Conservation (phyloP, 2,113 vertebrate genomes). For the Henicopernis longicauda region DNA sequence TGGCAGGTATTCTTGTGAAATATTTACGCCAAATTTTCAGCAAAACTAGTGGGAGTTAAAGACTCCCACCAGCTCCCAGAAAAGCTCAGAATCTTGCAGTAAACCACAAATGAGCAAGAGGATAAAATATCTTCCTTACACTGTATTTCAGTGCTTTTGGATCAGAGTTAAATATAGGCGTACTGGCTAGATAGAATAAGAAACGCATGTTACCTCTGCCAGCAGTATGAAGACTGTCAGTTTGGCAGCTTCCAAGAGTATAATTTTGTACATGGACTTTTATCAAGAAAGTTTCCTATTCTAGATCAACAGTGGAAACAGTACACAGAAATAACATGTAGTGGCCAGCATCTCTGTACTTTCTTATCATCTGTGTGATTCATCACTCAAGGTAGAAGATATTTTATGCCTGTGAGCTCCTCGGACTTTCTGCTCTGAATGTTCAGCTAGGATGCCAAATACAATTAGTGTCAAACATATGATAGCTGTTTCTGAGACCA, state of each 20-base stretch:
- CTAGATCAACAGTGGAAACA: background rate
- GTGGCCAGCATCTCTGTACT: background rate
- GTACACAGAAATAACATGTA: slow-evolving; percentile 22
- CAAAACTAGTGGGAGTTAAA: slow-evolving; percentile 17
- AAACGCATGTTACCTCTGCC: slow-evolving; percentile 15
- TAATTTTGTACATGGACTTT: slow-evolving; percentile 26
- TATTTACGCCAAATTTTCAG: background rate
- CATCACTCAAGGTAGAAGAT: slow-evolving; percentile 8
- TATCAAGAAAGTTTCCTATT: slow-evolving; percentile 27
- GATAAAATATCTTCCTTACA: slow-evolving; percentile 11
- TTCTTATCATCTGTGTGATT: slow-evolving; percentile 3
- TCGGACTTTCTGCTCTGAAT: background rate
- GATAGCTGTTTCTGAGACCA: background rate
- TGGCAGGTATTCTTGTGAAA: background rate
- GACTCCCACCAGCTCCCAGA: background rate
- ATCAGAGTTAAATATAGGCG: slow-evolving; percentile 25
- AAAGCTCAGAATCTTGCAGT: slow-evolving; percentile 28
- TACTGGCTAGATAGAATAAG: background rate
- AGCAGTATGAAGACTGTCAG: slow-evolving; percentile 7
- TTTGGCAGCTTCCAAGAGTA: slow-evolving; percentile 18
- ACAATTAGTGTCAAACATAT: background rate
- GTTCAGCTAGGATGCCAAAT: background rate
- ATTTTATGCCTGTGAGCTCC: background rate
- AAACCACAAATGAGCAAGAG: slow-evolving; percentile 44
- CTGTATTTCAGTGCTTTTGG: background rate